phyloP scores from a whole-genome alignment of 2,888 invertebrate species.

The Actias luna region DNA sequence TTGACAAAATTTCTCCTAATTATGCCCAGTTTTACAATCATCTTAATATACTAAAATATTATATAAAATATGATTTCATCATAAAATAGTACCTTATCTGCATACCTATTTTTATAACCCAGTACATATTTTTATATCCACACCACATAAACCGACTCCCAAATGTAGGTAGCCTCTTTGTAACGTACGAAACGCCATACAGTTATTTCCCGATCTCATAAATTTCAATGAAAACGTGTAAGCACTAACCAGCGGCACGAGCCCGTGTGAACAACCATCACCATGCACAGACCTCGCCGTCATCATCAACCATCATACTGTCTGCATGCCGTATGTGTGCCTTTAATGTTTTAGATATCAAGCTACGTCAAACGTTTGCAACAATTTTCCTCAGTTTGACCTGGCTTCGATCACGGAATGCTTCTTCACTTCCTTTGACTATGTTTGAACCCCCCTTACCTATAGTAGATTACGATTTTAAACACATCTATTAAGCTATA shows the following conservation, averaged over 20 bases:
- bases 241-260: constrained; percentile 33
- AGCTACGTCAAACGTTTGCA: background rate
- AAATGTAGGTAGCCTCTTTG: background rate
- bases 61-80: too few species aligned
- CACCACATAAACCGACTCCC: background rate
- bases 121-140: background rate
- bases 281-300: constrained; percentile 68
- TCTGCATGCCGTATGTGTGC: constrained; percentile 64
- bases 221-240: constrained; percentile 25
- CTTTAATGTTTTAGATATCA: constrained; percentile 43
- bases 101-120: background rate
- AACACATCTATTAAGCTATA: too few species aligned
- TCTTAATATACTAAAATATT: too few species aligned
- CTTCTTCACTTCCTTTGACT: constrained; percentile 66
- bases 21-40: background rate
- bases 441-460: constrained; percentile 30
- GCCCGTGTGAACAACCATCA: constrained; percentile 72
- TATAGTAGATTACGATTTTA: constrained; percentile 8
- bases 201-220: constrained; percentile 25
- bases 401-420: constrained; percentile 57
- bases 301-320: constrained; percentile 29
- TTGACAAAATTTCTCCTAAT: background rate
- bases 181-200: constrained; percentile 21
- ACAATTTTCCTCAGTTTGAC: constrained; percentile 31
- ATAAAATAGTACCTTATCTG: too few species aligned